Percentiles rank a stretch among this genome's conserved stretches.
Conservation (phyloP, 2,113 vertebrate species). For the Callionymus lyra region DNA sequence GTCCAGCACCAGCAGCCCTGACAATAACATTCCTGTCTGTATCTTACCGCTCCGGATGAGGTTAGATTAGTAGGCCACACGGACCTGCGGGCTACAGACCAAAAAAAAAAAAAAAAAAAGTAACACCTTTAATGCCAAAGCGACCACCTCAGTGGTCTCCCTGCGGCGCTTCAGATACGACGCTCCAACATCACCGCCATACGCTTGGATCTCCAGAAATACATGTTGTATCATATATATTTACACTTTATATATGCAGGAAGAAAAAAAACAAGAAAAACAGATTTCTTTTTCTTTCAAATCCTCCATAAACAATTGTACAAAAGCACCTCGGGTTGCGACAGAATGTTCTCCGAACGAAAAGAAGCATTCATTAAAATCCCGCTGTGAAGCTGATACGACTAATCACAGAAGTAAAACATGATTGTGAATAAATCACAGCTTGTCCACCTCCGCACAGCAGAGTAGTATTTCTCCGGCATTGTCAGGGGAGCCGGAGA, state of each 20-base stretch:
- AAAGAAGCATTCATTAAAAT: slow-evolving; percentile 61
- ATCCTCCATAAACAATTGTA: no score
- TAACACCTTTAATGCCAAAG: slow-evolving; percentile 55
- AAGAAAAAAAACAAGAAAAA: no score
- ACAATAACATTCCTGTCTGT: slow-evolving; percentile 35
- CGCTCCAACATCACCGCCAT: no score
- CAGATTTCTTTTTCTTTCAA: no score
- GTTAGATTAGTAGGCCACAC: slow-evolving; percentile 48
- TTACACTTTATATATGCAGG: not conserved
- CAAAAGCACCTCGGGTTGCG: no score
- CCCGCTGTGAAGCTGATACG: slow-evolving; percentile 55
- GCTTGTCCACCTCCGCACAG: slow-evolving; percentile 44
- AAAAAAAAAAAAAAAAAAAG: no score
- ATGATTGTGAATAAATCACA: slow-evolving; percentile 42
- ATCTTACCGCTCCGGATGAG: slow-evolving; percentile 37
- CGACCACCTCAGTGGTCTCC: slow-evolving; percentile 44
- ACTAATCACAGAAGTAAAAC: slow-evolving; percentile 57
- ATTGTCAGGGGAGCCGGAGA: no score
- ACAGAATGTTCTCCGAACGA: not conserved
- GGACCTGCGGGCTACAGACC: slow-evolving; percentile 36
- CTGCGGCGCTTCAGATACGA: slow-evolving; percentile 10
- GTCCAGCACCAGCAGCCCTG: slow-evolving; percentile 37
- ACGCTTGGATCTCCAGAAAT: no score
- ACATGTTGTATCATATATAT: not conserved
- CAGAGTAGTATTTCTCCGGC: not conserved